phyloP scores from a whole-genome alignment of 2,113 vertebrate species.

The Hipposideros armiger region DNA sequence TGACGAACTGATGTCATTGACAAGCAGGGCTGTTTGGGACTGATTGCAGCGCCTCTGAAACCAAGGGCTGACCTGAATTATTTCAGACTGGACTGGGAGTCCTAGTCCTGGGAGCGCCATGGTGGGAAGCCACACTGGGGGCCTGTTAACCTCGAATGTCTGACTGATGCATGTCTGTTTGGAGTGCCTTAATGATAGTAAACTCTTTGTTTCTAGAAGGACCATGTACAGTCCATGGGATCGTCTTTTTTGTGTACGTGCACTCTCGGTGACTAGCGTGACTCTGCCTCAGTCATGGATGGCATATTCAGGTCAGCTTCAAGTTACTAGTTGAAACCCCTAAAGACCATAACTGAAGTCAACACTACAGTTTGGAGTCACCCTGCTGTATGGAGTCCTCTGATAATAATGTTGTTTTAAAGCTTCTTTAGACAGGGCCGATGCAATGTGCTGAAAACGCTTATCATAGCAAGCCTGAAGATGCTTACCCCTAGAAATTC shows the following conservation, averaged over 20 bases:
- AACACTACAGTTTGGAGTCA: not conserved
- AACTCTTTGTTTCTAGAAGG: not conserved
- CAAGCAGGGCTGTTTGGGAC: not conserved
- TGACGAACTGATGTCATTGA: not conserved
- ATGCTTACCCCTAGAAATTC: not conserved
- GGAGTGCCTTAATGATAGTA: not conserved
- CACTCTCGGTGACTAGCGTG: not conserved
- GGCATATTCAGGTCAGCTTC: not conserved
- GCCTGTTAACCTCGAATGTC: not conserved
- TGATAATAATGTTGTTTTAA: not conserved
- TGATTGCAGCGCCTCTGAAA: not conserved
- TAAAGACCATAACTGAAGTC: not conserved
- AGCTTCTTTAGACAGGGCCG: not conserved
- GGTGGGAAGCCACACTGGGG: rapidly evolving
- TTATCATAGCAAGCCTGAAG: not conserved
- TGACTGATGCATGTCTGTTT: not conserved
- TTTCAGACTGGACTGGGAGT: not conserved
- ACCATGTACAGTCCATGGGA: not conserved
- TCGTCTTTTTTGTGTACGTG: not conserved
- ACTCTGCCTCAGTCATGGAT: not conserved
- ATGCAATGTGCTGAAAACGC: not conserved
- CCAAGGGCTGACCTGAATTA: not conserved
- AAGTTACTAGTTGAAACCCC: not conserved
- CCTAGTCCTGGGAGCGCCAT: not conserved
- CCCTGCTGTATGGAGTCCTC: not conserved